Evolutionary conservation across 1,140 invertebrate genomes (phyloP), one percentile per base, ranked within the genome.

Genomic region (Brachystomella parvula): DNA sequence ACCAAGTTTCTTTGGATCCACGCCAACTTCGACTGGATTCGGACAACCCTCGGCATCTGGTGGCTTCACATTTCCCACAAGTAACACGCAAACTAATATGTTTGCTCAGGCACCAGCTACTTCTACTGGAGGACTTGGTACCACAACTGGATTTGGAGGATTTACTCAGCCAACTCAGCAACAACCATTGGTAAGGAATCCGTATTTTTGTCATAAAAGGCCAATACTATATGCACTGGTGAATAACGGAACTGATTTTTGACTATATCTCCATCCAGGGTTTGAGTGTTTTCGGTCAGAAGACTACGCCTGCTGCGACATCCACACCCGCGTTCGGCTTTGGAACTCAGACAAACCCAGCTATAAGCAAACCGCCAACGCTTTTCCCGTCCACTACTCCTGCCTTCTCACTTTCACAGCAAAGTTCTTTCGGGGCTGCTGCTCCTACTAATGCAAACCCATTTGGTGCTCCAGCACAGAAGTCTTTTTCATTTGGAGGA

Each of bases 371-470:
- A 47, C 58, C 61, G 28, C 56, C 24, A 24, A 75, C 76, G 61
- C 53, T 66, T 24, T 61, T 44, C 69, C 44, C 49, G 6, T 66
- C 56, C 29, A 59, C 78, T 49, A 87, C 76, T 31, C 78, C 78
- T 17, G 76, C 81, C n/a, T 39, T 39, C 35, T 19, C 35, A 9
- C 35, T 39, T 19, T 19, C 35, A 9, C 35, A 39, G 35, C 35
- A 39, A 39, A 39, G 6, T 6, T 6, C 35, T 9, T 86, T 82
- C 77, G 82, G 77, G 53, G 71, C 81, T 35, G 78, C 77, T 74
- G 72, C 74, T 68, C 60, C 78, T 3, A 68, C 73, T 19, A 39
- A 6, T 19, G 19, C 35, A 39, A 39, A 39, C 19, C 72, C 71
- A 59, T 80, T 80, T 73, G 79, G 77, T 17, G 71, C 74, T 24